Evolutionary conservation across 2,113 vertebrate species (phyloP), one percentile per base, ranked within the genome.

Genomic region (Zosterops pallidus): DNA sequence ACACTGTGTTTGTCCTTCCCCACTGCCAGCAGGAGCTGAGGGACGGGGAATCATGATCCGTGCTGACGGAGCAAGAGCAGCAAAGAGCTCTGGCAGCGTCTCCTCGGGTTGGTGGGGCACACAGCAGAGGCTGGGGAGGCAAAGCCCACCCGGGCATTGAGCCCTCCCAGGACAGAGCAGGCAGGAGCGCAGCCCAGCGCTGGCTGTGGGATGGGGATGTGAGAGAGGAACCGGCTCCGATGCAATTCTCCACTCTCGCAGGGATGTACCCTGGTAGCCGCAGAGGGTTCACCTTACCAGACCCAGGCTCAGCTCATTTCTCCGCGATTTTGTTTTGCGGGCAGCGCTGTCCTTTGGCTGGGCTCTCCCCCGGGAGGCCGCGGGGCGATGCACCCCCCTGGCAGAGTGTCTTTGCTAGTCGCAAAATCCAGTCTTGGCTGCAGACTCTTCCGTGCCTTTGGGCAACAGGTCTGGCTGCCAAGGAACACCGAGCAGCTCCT

Each of bases 321-420:
- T 31, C 0, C 0, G 4, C 1, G 63, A 6, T 28, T 83, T 16
- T 4, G 11, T 18, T 50, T 28, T 5, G n/a, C 3, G 0, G 5
- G 59, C 69, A 55, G 79, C 2, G 2, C 17, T 84, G 69, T 28
- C 74, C 52, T 0, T 3, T 2, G 75, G 79, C 35, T 21, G 35
- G 44, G 74, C 82, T 25, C 35, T 70, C 37, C 47, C 37, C 47
- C 14, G 12, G 81, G 84, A 14, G 29, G 31, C 52, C 9, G 42
- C 2, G 7, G 64, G 74, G 23, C 6, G 90, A 50, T 9, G 68
- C 33, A 28, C 20, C 28, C 81, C 65, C 2, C 3, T 1, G 60
- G 55, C 25, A 0, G 15, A 41, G 67, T 0, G 50, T 6, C 55
- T 80, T 53, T 49, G 24, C 83, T 14, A 16, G 11, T 5, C 64